Conservation (phyloP, 2,888 invertebrate genomes). For the Metopia argyrocephala region DNA sequence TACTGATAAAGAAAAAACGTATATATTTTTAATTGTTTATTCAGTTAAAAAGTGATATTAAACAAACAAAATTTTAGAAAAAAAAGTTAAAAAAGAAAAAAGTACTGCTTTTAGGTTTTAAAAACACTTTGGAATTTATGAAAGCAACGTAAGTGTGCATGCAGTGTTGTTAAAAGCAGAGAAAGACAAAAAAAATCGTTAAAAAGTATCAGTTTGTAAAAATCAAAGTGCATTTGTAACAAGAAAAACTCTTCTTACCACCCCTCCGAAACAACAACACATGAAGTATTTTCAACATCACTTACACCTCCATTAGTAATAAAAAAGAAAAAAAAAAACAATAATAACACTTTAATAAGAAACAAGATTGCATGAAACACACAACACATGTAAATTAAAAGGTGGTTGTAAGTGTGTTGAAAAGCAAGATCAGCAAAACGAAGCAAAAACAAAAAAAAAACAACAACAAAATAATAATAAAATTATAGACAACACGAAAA, state of each 20-base stretch:
- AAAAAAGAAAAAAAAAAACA: no score
- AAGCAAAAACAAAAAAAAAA: constrained; percentile 25
- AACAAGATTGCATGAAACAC: background rate
- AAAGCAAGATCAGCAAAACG: constrained; percentile 23
- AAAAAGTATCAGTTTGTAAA: constrained; percentile 51
- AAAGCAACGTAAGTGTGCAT: constrained; percentile 24
- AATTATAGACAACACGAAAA: background rate
- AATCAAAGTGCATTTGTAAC: constrained; percentile 52
- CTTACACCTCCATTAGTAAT: background rate
- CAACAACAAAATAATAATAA: constrained; percentile 21
- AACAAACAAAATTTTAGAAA: constrained; percentile 29
- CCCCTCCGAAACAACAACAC: background rate
- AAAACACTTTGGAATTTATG: constrained; percentile 55
- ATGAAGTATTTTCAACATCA: background rate
- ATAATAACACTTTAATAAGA: no score
- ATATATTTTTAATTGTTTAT: no score
- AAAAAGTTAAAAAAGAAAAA: background rate
- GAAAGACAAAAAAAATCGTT: constrained; percentile 19
- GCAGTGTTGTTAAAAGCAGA: constrained; percentile 5
- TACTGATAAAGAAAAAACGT: background rate
- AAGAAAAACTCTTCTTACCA: constrained; percentile 42
- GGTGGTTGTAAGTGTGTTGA: constrained; percentile 1
- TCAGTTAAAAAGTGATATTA: no score
- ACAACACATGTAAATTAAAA: constrained; percentile 8
- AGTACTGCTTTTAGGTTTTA: constrained; percentile 22